These are phyloP conservation scores for Callimorpha dominula DNA, from an alignment of 2,888 invertebrate species.

Conservation along the genomic window DNA sequence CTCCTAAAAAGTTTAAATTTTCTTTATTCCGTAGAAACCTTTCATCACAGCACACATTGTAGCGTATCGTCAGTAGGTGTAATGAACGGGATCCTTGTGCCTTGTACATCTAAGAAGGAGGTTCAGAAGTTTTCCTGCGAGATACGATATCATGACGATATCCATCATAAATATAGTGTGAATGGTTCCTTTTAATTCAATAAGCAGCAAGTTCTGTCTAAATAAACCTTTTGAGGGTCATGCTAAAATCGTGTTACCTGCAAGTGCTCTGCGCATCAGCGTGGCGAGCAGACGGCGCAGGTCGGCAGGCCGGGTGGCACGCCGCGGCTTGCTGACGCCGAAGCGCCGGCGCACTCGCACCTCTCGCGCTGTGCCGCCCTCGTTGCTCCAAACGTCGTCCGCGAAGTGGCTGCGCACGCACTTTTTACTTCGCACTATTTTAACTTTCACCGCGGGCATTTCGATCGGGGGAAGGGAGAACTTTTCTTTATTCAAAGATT, in stretches of 20 bases:
- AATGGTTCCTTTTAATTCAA: too few species aligned
- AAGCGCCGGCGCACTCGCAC: constrained; percentile 43
- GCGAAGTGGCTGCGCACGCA: constrained; percentile 36
- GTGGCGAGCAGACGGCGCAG: constrained; percentile 69
- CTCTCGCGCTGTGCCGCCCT: constrained; percentile 24
- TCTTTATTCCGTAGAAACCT: background rate
- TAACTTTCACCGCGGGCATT: constrained; percentile 48
- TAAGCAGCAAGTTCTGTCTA: too few species aligned
- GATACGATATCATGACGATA: too few species aligned
- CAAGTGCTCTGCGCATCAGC: constrained; percentile 68
- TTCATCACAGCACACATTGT: too few species aligned
- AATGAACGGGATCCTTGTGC: too few species aligned
- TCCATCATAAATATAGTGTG: too few species aligned
- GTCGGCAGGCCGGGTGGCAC: constrained; percentile 58
- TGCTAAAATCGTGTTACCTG: constrained; percentile 54
- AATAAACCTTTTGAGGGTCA: too few species aligned
- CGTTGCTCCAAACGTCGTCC: constrained; percentile 23
- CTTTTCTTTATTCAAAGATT: constrained; percentile 60
- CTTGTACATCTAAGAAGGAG: background rate
- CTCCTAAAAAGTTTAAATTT: too few species aligned
- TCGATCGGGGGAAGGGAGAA: constrained; percentile 66
- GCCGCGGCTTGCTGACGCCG: constrained; percentile 58
- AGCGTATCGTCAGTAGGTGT: background rate
- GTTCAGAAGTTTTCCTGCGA: too few species aligned
- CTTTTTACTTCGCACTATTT: constrained; percentile 41